A percentile compares a stretch with the other conserved stretches of the same genome.
These are phyloP conservation scores for Drosophila serrata DNA, from an alignment of 1,140 invertebrate species.

Conservation along the genomic window DNA sequence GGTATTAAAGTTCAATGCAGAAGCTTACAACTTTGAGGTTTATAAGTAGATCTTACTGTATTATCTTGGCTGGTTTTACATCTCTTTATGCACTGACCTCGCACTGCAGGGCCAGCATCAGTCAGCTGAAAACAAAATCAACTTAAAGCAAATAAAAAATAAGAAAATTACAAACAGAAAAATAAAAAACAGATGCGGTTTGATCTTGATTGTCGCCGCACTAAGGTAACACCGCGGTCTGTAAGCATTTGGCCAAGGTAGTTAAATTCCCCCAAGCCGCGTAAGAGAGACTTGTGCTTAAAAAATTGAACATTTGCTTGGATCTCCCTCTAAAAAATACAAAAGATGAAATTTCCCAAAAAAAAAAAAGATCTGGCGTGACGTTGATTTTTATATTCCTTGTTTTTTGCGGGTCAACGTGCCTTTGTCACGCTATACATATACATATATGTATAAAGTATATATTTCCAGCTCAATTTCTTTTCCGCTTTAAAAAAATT, in stretches of 20 bases:
- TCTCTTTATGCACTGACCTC: conserved; percentile 29
- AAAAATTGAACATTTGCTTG: neutral
- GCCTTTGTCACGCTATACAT: conserved; percentile 11
- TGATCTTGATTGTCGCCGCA: conserved; percentile 39
- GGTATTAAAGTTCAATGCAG: no score
- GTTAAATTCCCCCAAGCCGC: conserved; percentile 15
- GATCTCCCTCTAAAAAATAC: neutral
- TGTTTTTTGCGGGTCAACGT: conserved; percentile 11
- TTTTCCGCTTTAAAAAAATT: conserved; percentile 3
- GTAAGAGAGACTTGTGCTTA: conserved; percentile 4
- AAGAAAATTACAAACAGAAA: neutral
- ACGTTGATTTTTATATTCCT: neutral
- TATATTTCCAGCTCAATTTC: neutral
- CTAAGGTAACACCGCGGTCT: conserved; percentile 33
- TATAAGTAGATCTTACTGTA: neutral
- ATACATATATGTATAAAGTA: no score
- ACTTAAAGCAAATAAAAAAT: neutral
- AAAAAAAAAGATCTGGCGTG: conserved; percentile 5
- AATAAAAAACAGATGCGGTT: conserved; percentile 32
- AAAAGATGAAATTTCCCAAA: conserved; percentile 1
- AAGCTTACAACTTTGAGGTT: no score
- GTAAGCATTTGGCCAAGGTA: conserved; percentile 36
- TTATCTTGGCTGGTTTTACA: conserved; percentile 1
- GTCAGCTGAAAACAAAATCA: conserved; percentile 11
- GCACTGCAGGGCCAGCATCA: conserved; percentile 32